These are phyloP conservation scores for Dolichotis patagonum DNA, from an alignment of 2,113 vertebrate species.

Conservation along the genomic window DNA sequence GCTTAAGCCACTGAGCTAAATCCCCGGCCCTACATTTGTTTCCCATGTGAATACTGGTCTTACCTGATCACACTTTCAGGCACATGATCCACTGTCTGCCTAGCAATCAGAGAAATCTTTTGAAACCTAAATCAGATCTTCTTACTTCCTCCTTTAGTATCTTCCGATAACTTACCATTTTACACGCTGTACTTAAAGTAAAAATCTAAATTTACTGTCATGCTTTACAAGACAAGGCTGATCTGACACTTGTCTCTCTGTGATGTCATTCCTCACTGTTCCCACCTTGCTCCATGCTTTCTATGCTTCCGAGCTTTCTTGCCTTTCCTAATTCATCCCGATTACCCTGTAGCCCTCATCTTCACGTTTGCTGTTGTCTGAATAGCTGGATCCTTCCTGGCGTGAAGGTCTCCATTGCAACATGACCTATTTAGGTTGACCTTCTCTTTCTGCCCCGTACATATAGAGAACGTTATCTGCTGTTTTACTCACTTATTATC, in stretches of 20 bases:
- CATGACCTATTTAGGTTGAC: background rate
- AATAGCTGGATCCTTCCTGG: background rate
- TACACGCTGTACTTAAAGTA: background rate
- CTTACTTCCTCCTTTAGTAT: background rate
- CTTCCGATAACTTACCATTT: background rate
- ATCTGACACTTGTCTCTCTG: background rate
- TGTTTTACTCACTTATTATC: background rate
- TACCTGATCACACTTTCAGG: background rate
- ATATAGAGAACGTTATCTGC: background rate
- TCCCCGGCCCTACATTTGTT: too few relatives aligned
- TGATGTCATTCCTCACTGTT: background rate
- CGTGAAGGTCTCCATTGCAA: background rate
- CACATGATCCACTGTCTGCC: background rate
- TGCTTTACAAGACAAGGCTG: background rate
- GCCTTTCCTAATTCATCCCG: background rate
- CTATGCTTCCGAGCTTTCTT: background rate
- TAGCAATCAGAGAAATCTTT: background rate
- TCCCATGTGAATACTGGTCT: background rate
- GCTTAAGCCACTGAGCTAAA: too few relatives aligned
- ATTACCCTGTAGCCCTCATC: background rate
- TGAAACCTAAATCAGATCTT: background rate
- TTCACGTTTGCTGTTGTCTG: background rate
- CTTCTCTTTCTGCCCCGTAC: background rate
- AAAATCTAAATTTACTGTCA: background rate
- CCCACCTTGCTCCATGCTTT: accelerated